Evolutionary conservation across 2,888 invertebrate genomes (phyloP).

Genomic region (Hirtodrosophila duncani): DNA sequence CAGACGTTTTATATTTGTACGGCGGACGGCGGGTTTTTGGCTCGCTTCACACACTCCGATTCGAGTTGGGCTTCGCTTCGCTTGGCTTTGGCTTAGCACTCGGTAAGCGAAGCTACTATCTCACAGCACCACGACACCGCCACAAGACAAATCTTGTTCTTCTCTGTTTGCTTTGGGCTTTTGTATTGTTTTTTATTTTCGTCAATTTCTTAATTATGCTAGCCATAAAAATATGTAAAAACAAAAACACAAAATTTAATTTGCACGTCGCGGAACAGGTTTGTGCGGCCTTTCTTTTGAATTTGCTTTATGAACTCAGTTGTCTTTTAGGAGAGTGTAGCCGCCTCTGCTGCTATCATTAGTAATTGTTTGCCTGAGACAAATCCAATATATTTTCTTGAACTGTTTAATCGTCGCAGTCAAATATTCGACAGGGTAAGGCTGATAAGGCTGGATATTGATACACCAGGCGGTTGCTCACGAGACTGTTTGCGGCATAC

Average conservation of each 20-base stretch:
- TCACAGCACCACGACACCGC: no score
- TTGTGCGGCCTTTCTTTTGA: no score
- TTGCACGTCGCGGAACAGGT: no score
- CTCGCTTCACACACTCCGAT: conserved; percentile 13
- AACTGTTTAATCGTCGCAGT: no score
- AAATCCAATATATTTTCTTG: no score
- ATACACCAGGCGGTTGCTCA: conserved; percentile 18
- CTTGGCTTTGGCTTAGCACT: conserved; percentile 8
- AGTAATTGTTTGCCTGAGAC: no score
- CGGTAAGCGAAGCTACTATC: no score
- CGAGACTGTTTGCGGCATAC: conserved; percentile 15
- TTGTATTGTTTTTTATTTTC: conserved; percentile 21
- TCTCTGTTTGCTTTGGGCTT: conserved; percentile 4
- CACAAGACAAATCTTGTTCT: conserved; percentile 11
- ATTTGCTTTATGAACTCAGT: no score
- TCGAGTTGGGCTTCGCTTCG: conserved; percentile 8
- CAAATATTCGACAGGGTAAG: neutral
- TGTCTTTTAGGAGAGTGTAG: no score
- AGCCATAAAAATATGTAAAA: conserved; percentile 23
- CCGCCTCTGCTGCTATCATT: no score
- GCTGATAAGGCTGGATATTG: neutral
- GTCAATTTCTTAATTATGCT: conserved; percentile 40
- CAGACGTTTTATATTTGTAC: conserved; percentile 56
- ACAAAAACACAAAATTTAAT: conserved; percentile 3
- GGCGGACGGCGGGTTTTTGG: conserved; percentile 9